phyloP scores from a whole-genome alignment of 2,113 vertebrate genomes.

The Holacanthus passer region DNA sequence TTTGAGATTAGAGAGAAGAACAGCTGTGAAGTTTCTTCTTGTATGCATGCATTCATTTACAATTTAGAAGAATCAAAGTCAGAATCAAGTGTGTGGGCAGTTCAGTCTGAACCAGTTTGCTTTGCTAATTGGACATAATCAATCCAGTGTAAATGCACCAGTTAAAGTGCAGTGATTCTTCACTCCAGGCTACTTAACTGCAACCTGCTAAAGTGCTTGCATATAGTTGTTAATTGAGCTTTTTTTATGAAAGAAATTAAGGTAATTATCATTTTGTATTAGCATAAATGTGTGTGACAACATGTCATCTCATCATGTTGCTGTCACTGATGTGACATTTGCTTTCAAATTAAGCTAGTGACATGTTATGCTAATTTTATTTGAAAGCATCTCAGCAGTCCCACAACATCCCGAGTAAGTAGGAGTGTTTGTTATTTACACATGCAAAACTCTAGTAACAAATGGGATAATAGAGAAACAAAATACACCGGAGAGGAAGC shows the following conservation, averaged over 20 bases:
- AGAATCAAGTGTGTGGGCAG: too few relatives aligned
- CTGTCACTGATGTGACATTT: constrained; percentile 7
- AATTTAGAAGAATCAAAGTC: not conserved
- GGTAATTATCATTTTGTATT: not conserved
- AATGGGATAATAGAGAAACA: not conserved
- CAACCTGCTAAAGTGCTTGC: not conserved
- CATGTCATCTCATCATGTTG: not conserved
- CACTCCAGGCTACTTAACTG: too few relatives aligned
- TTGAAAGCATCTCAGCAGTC: constrained; percentile 13
- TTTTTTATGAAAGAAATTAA: not conserved
- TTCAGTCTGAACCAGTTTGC: not conserved
- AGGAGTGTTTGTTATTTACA: constrained; percentile 8
- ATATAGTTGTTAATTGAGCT: not conserved
- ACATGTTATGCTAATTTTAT: constrained; percentile 13
- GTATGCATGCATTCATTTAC: too few relatives aligned
- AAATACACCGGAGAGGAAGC: not conserved
- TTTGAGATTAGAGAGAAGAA: too few relatives aligned
- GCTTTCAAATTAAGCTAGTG: constrained; percentile 9
- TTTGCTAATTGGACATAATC: not conserved
- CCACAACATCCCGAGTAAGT: constrained; percentile 22
- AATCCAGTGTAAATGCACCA: not conserved
- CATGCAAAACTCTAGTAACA: not conserved
- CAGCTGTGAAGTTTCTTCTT: too few relatives aligned
- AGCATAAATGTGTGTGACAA: not conserved
- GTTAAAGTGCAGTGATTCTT: not conserved